Base-by-base conservation (phyloP, 2,888 invertebrate genomes). In the Saturnia pavonia region DNA sequence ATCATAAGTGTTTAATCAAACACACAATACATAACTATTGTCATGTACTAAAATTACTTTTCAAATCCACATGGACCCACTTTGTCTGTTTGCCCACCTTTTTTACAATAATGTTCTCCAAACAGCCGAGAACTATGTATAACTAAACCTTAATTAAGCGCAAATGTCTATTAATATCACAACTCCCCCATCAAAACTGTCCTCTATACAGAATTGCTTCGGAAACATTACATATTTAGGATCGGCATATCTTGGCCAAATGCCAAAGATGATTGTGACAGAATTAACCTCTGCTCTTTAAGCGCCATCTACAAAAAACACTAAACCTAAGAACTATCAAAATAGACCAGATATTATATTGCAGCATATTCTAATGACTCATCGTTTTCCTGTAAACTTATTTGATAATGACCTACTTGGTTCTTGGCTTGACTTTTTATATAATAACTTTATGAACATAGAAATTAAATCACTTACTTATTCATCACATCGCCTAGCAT, bases 191-290 rank as follows among this genome's bases (percentile, higher is more conserved):
- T 87, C 85, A 87, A 89, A 90, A 85, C 82, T 85, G 90, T 88
- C 89, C 91, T 89, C 86, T 88, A 91, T 91, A 85, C 88, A 87
- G 88, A 88, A 90, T 87, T 87, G 90, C 90, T 90, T 82, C 85
- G 80, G 88, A 82, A 90, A 91, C 91, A 90, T 79, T 77, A 81
- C 74, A 86, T 90, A 91, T 91, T 89, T 90, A 87, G 82, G 87
- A 88, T 86, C 87, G 85, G 88, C 86, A 91, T 90, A 78, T 81
- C 76, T 83, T 92, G 92, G 92, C 83, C 7, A 8, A 16, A 68
- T 73, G 89, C 92, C 92, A 91, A 83, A 84, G 88, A 89, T 89
- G 87, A 86, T 75, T 76, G 78, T 77, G 84, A 84, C 87, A 76
- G 80, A 88, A 87, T 90, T 90, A 91, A 85, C 83, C 79, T 76